Evolutionary conservation across 2,113 vertebrate genomes (phyloP).

Genomic region (Geococcyx californianus): DNA sequence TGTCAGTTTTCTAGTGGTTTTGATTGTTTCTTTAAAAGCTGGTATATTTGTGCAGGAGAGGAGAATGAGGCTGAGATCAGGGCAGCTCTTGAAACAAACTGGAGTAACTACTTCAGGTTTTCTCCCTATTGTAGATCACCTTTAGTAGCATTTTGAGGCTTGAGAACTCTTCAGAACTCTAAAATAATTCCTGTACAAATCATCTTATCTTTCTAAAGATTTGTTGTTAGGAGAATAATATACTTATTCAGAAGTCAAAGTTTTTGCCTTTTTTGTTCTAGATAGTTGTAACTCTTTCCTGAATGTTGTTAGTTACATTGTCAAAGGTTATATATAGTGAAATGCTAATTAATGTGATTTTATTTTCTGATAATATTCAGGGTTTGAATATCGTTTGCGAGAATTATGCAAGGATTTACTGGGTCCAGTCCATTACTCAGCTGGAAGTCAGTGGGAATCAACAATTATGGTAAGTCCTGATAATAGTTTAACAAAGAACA

Average conservation of each 20-base stretch:
- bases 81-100: background rate
- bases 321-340: background rate
- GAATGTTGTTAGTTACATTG: background rate
- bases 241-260: background rate
- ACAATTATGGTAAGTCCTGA: conserved; percentile 85
- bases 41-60: background rate
- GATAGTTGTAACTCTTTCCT: background rate
- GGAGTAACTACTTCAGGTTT: background rate
- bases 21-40: background rate
- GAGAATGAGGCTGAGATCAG: background rate
- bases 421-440: conserved; percentile 94
- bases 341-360: background rate
- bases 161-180: background rate
- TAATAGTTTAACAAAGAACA: background rate
- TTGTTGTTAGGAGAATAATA: background rate
- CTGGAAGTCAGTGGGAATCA: conserved; percentile 89
- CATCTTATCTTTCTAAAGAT: background rate
- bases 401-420: conserved; percentile 96
- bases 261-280: background rate
- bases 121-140: background rate
- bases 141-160: background rate
- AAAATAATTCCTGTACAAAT: background rate
- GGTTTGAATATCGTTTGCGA: conserved; percentile 91
- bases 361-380: conserved; percentile 61
- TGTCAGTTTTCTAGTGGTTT: background rate